Conservation (phyloP, 2,113 vertebrate genomes). For the Sebastes schlegelii region DNA sequence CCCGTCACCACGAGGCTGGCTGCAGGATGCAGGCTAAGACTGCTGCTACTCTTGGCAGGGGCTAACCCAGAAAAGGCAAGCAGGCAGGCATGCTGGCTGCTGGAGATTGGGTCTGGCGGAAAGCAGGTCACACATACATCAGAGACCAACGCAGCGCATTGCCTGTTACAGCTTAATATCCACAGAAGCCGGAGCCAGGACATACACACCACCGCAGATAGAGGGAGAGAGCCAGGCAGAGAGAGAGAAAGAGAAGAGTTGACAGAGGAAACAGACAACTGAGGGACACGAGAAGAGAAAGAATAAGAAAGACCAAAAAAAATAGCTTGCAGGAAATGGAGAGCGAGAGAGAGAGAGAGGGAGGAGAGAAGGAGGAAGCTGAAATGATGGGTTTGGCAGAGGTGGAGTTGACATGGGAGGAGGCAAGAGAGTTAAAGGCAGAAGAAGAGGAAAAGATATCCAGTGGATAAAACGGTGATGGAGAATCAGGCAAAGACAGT, state of each 20-base stretch:
- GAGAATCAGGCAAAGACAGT: constrained; percentile 9
- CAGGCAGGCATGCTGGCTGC: constrained; percentile 54
- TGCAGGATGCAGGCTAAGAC: constrained; percentile 58
- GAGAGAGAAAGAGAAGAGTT: constrained; percentile 16
- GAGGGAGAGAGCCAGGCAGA: constrained; percentile 31
- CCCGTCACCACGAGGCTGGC: constrained; percentile 39
- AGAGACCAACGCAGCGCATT: constrained; percentile 70
- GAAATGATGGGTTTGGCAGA: constrained; percentile 63
- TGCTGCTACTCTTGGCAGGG: constrained; percentile 64
- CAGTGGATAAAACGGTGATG: constrained; percentile 20
- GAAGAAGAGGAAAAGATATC: constrained; percentile 22
- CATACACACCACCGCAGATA: constrained; percentile 61
- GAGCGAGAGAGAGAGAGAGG: constrained; percentile 4
- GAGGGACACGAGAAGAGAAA: constrained; percentile 14
- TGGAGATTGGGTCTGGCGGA: constrained; percentile 74
- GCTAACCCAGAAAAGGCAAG: constrained; percentile 76
- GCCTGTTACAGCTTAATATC: constrained; percentile 75
- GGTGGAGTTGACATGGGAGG: constrained; percentile 37
- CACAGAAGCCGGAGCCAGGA: constrained; percentile 66
- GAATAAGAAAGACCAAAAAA: constrained; percentile 23
- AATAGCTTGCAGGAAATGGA: constrained; percentile 33
- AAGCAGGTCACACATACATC: constrained; percentile 83
- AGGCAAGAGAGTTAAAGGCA: constrained; percentile 34
- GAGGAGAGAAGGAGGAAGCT: constrained; percentile 38
- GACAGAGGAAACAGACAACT: constrained; percentile 24